Evolutionary conservation across 2,113 vertebrate genomes (phyloP).

Genomic region (Oreotrochilus melanogaster): DNA sequence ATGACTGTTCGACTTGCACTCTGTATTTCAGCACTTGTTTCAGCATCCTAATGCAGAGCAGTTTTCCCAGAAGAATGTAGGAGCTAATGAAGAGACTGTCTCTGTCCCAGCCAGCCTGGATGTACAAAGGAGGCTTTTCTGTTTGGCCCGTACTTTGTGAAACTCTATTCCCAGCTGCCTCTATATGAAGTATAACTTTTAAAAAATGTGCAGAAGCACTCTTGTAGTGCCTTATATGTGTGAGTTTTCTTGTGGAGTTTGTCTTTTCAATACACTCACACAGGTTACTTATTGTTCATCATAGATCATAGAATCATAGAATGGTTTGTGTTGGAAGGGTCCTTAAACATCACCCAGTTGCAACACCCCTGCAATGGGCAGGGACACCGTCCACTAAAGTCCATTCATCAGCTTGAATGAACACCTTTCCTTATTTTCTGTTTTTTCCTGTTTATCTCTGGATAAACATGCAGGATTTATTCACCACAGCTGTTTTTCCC

Average conservation of each 20-base stretch:
- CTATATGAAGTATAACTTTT: not conserved
- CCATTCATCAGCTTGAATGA: too few species aligned
- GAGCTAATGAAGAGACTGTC: not conserved
- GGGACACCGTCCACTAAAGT: too few species aligned
- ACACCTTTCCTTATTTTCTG: not conserved
- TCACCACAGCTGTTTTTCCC: not conserved
- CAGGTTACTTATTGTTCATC: not conserved
- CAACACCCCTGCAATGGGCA: too few species aligned
- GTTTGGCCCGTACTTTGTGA: not conserved
- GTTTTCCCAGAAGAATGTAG: not conserved
- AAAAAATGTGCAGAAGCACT: rapidly evolving
- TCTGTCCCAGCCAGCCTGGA: not conserved
- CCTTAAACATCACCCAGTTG: too few species aligned
- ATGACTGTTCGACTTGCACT: not conserved
- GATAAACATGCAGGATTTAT: not conserved
- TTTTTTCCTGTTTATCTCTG: not conserved
- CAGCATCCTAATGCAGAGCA: not conserved
- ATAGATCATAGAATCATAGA: too few species aligned
- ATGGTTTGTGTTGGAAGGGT: too few species aligned
- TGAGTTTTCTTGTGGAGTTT: not conserved
- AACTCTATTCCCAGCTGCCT: not conserved
- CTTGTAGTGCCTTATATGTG: rapidly evolving
- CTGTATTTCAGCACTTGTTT: not conserved
- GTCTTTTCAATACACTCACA: not conserved
- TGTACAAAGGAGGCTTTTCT: not conserved